These are phyloP conservation scores for Drosophila albomicans DNA, from an alignment of 1,140 invertebrate species.

Conservation along the genomic window DNA sequence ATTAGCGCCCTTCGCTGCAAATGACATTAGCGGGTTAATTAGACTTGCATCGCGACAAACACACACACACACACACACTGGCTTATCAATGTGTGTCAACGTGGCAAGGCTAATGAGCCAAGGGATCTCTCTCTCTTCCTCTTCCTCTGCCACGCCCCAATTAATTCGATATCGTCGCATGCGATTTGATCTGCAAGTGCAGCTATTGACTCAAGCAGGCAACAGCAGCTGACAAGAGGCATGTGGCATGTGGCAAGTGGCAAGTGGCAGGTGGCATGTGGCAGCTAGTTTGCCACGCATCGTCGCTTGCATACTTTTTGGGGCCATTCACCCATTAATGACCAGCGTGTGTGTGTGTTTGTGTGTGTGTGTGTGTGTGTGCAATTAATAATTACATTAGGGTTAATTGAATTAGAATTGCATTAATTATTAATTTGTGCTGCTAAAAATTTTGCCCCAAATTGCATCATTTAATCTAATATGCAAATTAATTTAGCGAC, in stretches of 20 bases:
- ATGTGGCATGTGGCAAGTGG: conserved; percentile 11
- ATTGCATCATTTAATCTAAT: too few relatives aligned
- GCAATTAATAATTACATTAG: neutral
- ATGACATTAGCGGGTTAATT: conserved; percentile 80
- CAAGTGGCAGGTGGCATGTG: conserved; percentile 6
- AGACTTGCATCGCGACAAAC: conserved; percentile 52
- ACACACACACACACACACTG: conserved; percentile 6
- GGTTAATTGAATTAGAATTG: neutral
- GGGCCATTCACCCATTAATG: conserved; percentile 10
- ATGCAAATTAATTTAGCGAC: too few relatives aligned
- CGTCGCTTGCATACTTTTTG: conserved; percentile 11
- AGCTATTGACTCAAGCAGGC: conserved; percentile 21
- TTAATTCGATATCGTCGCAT: conserved; percentile 34
- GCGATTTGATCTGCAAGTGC: conserved; percentile 17
- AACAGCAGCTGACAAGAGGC: conserved; percentile 10
- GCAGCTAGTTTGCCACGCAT: conserved; percentile 4
- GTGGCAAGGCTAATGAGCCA: conserved; percentile 61
- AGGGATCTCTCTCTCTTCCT: neutral
- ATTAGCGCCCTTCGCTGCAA: conserved; percentile 71
- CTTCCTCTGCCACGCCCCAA: conserved; percentile 28
- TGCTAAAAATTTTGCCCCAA: neutral
- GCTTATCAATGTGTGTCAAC: conserved; percentile 69
- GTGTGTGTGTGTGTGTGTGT: neutral
- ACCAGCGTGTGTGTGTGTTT: too few relatives aligned
- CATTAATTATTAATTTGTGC: neutral